Evolutionary conservation across 2,113 vertebrate genomes (phyloP).

Genomic region (Bos taurus): ARS-UCD2.0 NC_037339.1:56283001-56283500

Average conservation of each 20-base stretch:
- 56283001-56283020: not conserved
- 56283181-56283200: not conserved
- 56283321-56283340: not conserved
- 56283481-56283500: not conserved
- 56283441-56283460: not conserved
- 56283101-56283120: not conserved
- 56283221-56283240: not conserved
- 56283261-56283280: not conserved
- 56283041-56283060: not conserved
- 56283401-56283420: not conserved
- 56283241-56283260: not conserved
- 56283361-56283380: no score
- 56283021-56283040: not conserved
- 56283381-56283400: rapidly evolving
- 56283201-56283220: not conserved
- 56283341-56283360: no score
- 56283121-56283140: not conserved
- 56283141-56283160: not conserved
- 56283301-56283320: not conserved
- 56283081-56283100: not conserved
- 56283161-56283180: not conserved
- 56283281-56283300: not conserved
- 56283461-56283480: not conserved
- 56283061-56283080: not conserved
- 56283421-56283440: not conserved